phyloP scores from a whole-genome alignment of 2,888 invertebrate species.

The Endotricha flammealis region DNA sequence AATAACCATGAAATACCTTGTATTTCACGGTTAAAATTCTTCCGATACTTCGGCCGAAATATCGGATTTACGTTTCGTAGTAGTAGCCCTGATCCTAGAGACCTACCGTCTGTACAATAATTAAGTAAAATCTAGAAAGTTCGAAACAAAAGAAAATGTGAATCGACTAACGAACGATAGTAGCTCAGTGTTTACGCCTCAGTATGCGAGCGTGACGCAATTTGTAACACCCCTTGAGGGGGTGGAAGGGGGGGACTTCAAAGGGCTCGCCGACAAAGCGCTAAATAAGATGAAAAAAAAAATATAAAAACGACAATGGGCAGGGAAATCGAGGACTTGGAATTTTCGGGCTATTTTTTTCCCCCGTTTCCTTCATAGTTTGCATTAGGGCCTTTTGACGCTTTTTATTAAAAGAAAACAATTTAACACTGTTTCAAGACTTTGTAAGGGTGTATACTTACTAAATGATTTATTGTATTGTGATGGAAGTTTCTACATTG shows the following conservation, averaged over 20 bases:
- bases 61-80: too few relatives aligned
- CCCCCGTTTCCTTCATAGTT: constrained; percentile 41
- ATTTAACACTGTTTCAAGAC: too few relatives aligned
- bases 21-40: too few relatives aligned
- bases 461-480: too few relatives aligned
- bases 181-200: constrained; percentile 59
- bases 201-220: constrained; percentile 60
- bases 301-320: constrained; percentile 70
- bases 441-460: too few relatives aligned
- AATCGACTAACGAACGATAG: constrained; percentile 35
- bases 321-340: constrained; percentile 67
- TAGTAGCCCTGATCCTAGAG: too few relatives aligned
- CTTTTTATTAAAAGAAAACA: constrained; percentile 10
- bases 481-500: too few relatives aligned
- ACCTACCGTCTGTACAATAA: too few relatives aligned
- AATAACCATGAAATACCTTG: too few relatives aligned
- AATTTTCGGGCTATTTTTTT: constrained; percentile 59
- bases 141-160: constrained; percentile 6
- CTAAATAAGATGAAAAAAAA: constrained; percentile 77
- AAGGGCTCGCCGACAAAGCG: constrained; percentile 75
- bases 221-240: constrained; percentile 59
- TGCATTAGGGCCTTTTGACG: constrained; percentile 35
- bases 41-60: too few relatives aligned
- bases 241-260: constrained; percentile 55
- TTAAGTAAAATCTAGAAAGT: too few relatives aligned